phyloP scores from a whole-genome alignment of 2,888 invertebrate species.

The Notodonta ziczac region DNA sequence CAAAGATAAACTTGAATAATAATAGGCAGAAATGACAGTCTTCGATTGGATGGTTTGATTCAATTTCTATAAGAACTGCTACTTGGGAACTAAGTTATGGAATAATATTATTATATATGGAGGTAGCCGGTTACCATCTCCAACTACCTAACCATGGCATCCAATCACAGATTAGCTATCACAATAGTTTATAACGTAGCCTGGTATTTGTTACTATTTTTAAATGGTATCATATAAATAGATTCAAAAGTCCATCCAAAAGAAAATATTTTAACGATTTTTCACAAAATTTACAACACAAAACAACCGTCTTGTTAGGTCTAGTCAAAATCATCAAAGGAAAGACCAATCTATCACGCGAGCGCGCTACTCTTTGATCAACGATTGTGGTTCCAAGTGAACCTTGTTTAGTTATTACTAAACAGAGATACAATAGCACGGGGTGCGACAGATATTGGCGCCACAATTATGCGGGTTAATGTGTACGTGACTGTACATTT shows the following conservation, averaged over 20 bases:
- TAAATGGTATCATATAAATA: too few species aligned
- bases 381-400: constrained; percentile 17
- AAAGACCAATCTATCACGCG: not conserved
- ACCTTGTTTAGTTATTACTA: constrained; percentile 43
- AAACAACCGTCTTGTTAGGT: not conserved
- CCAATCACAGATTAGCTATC: too few species aligned
- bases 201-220: too few species aligned
- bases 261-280: too few species aligned
- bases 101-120: too few species aligned
- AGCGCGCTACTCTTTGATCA: constrained; percentile 5
- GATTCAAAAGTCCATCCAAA: too few species aligned
- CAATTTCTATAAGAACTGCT: not conserved
- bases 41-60: not conserved
- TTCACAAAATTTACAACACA: not conserved
- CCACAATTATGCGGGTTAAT: constrained; percentile 72
- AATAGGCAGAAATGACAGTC: not conserved
- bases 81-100: too few species aligned
- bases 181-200: too few species aligned
- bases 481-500: constrained; percentile 45
- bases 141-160: too few species aligned
- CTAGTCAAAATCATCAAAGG: not conserved
- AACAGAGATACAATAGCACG: constrained; percentile 55
- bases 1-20: not conserved
- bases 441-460: constrained; percentile 60
- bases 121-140: too few species aligned